A percentile compares a stretch with the other conserved stretches of the same genome.
These are phyloP conservation scores for Lepidonotus clava DNA, from an alignment of 2,888 invertebrate species.

Conservation along the genomic window DNA sequence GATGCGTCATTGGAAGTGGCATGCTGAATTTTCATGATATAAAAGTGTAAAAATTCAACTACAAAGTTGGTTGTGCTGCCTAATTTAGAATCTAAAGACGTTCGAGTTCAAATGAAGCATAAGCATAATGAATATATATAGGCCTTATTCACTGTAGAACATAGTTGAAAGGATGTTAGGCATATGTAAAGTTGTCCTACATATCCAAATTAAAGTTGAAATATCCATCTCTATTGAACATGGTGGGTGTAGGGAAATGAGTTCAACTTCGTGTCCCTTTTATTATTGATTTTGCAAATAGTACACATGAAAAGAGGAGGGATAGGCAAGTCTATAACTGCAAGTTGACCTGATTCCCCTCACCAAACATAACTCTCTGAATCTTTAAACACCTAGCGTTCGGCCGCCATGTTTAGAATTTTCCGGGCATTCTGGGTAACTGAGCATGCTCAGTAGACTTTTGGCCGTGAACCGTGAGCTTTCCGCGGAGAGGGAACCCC, in stretches of 20 bases:
- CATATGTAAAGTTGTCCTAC: not conserved
- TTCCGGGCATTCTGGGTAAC: conserved; percentile 35
- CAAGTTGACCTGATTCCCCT: not conserved
- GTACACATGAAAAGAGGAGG: not conserved
- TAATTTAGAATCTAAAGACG: no score
- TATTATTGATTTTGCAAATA: not conserved
- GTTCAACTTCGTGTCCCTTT: not conserved
- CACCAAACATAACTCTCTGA: conserved; percentile 1
- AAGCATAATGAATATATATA: no score
- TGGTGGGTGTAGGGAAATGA: not conserved
- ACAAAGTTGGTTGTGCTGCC: no score
- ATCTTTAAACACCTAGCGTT: conserved; percentile 38
- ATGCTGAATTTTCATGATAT: no score
- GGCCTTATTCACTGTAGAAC: no score
- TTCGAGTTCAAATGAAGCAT: no score
- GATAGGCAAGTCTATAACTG: not conserved
- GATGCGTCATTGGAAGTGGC: no score
- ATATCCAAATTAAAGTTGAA: not conserved
- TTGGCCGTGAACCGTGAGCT: not conserved
- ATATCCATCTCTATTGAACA: not conserved
- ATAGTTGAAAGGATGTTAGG: no score
- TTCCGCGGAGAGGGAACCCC: not conserved
- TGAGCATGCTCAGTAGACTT: conserved; percentile 52
- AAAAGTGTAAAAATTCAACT: no score
- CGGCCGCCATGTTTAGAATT: conserved; percentile 49